These are phyloP conservation scores for Muscicapa comitata DNA, from an alignment of 2,797 vertebrate genomes.

Conservation along the genomic window DNA sequence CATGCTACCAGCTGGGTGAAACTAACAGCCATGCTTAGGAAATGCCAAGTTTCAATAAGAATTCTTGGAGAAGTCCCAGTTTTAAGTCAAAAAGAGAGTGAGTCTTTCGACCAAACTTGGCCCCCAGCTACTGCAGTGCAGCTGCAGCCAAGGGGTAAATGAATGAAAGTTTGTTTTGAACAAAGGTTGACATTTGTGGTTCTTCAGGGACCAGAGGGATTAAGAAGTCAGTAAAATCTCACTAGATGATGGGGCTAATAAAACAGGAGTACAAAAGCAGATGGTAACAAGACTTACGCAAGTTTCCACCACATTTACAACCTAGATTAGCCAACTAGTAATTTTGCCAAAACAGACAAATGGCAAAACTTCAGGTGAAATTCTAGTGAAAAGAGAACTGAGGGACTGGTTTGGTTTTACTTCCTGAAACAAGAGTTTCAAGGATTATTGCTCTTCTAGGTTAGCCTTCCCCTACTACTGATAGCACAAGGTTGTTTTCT, in stretches of 20 bases:
- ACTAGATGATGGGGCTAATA: slow-evolving; percentile 53
- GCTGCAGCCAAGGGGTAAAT: slow-evolving; percentile 46
- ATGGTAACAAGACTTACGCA: slow-evolving; percentile 42
- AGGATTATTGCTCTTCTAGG: background rate
- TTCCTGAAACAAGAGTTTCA: slow-evolving; percentile 1
- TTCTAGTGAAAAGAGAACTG: background rate
- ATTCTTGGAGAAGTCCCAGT: slow-evolving; percentile 32
- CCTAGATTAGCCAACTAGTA: background rate
- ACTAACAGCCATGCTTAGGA: slow-evolving; percentile 17
- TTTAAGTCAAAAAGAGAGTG: slow-evolving; percentile 1
- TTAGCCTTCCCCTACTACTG: background rate
- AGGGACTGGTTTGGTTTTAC: background rate
- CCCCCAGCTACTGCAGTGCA: slow-evolving; percentile 31
- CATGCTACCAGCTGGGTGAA: slow-evolving; percentile 30
- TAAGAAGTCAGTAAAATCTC: slow-evolving; percentile 53
- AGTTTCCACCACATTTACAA: slow-evolving; percentile 57
- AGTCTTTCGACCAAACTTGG: slow-evolving; percentile 23
- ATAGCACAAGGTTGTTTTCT: background rate
- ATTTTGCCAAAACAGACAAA: slow-evolving; percentile 38
- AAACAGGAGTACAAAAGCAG: slow-evolving; percentile 49
- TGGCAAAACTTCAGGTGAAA: slow-evolving; percentile 37
- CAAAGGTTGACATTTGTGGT: slow-evolving; percentile 60
- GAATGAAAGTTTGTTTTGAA: slow-evolving; percentile 57
- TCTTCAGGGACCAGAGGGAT: slow-evolving; percentile 51
- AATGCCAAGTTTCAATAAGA: slow-evolving; percentile 38